Evolutionary conservation across 2,113 vertebrate species (phyloP).

Genomic region (Ursus arctos): DNA sequence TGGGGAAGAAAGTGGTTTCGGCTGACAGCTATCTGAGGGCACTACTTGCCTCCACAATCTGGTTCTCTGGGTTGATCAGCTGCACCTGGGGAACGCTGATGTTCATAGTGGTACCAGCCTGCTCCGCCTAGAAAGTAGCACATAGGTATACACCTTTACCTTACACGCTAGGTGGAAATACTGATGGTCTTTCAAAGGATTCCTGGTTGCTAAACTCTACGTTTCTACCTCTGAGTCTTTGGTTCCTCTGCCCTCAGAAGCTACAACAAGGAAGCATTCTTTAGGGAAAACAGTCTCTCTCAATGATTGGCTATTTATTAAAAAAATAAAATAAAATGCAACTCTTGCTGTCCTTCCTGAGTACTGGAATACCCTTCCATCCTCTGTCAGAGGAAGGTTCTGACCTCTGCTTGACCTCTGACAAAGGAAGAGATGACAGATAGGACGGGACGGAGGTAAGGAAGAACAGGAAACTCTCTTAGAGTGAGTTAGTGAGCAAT

Average conservation of each 20-base stretch:
- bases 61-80: slow-evolving; percentile 99
- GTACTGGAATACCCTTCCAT: not conserved
- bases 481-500: not conserved
- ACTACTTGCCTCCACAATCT: slow-evolving; percentile 96
- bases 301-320: slow-evolving; percentile 46
- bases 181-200: not conserved
- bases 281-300: not conserved
- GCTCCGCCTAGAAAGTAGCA: slow-evolving; percentile 90
- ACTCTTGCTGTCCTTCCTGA: not conserved
- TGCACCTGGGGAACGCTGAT: slow-evolving; percentile 98
- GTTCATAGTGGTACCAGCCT: slow-evolving; percentile 92
- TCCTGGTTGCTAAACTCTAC: not conserved
- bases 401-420: not conserved
- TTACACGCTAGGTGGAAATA: not conserved
- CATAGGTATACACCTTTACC: not conserved
- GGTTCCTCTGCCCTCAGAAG: slow-evolving; percentile 23
- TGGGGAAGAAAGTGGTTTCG: not conserved
- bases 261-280: slow-evolving; percentile 39
- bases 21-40: rapidly evolving
- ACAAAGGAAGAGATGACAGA: slow-evolving; percentile 18
- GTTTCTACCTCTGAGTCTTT: not conserved
- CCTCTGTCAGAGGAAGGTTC: slow-evolving; percentile 37
- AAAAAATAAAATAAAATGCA: not conserved
- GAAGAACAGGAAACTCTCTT: not conserved
- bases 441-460: not conserved